phyloP scores from a whole-genome alignment of 2,888 invertebrate genomes.

The Auanema freiburgensis region DNA sequence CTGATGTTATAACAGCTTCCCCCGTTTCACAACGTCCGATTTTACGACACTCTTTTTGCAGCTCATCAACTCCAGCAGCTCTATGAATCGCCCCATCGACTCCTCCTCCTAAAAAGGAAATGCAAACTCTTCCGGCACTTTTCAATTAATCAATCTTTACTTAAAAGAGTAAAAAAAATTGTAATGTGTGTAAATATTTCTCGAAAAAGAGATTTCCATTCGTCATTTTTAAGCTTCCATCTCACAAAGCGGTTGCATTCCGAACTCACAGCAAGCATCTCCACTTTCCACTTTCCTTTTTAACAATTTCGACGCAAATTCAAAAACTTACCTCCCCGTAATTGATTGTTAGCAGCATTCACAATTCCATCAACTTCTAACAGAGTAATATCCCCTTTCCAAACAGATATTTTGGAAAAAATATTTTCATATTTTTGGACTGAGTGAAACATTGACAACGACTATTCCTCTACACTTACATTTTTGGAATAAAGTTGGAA shows the following conservation, averaged over 20 bases:
- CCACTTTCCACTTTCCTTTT: too few species aligned
- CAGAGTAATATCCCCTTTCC: slow-evolving; percentile 79
- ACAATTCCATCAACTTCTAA: slow-evolving; percentile 85
- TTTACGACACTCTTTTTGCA: slow-evolving; percentile 73
- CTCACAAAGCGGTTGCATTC: too few species aligned
- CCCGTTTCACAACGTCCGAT: slow-evolving; percentile 79
- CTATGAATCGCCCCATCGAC: slow-evolving; percentile 85
- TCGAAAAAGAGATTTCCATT: too few species aligned
- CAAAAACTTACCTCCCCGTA: slow-evolving; percentile 74
- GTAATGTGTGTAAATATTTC: too few species aligned
- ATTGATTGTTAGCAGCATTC: slow-evolving; percentile 82
- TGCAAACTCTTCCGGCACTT: too few species aligned
- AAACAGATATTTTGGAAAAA: slow-evolving; percentile 50
- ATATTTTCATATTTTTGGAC: slow-evolving; percentile 20
- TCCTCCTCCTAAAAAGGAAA: slow-evolving; percentile 66
- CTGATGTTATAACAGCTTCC: slow-evolving; percentile 81
- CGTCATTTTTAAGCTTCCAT: too few species aligned
- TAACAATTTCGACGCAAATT: background rate
- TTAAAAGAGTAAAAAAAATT: too few species aligned
- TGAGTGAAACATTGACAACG: too few species aligned
- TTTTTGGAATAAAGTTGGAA: slow-evolving; percentile 34
- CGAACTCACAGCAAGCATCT: too few species aligned
- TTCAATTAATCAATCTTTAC: too few species aligned
- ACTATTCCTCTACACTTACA: slow-evolving; percentile 14
- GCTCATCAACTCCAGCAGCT: slow-evolving; percentile 74